A percentile compares a stretch with the other conserved stretches of the same genome.
phyloP scores from a whole-genome alignment of 2,113 vertebrate species.

The Podarcis cretensis region DNA sequence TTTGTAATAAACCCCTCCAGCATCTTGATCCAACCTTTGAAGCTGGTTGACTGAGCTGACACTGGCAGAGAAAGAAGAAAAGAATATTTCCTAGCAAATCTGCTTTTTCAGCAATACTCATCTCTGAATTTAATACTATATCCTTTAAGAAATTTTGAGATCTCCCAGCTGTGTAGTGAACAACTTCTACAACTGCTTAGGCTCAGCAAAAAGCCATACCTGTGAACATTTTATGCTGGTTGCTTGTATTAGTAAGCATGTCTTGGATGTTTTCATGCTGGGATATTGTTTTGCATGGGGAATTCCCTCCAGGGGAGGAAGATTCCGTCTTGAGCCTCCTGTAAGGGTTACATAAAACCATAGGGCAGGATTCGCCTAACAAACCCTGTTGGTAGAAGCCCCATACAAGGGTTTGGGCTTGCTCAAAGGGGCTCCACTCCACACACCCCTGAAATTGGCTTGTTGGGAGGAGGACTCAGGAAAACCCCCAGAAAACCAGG shows the following conservation, averaged over 20 bases:
- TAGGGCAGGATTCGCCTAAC: too few relatives aligned
- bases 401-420: too few relatives aligned
- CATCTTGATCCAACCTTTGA: not conserved
- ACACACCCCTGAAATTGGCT: too few relatives aligned
- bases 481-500: too few relatives aligned
- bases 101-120: slow-evolving; percentile 15
- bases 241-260: not conserved
- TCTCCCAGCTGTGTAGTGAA: slow-evolving; percentile 29
- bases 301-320: not conserved
- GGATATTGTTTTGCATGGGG: slow-evolving; percentile 20
- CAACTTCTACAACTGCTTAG: slow-evolving; percentile 32
- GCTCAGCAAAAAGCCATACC: slow-evolving; percentile 16
- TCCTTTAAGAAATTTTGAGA: slow-evolving; percentile 56
- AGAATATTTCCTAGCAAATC: slow-evolving; percentile 9
- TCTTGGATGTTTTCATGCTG: not conserved
- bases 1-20: slow-evolving; percentile 6
- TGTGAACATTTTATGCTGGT: slow-evolving; percentile 6
- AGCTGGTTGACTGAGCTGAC: not conserved
- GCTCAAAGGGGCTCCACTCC: too few relatives aligned
- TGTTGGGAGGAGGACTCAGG: too few relatives aligned
- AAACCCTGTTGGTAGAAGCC: too few relatives aligned
- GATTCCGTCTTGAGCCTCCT: not conserved
- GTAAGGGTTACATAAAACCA: not conserved
- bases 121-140: slow-evolving; percentile 15
- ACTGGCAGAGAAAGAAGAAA: slow-evolving; percentile 3